phyloP scores from a whole-genome alignment of 2,888 invertebrate species.

The Andricus curvator region DNA sequence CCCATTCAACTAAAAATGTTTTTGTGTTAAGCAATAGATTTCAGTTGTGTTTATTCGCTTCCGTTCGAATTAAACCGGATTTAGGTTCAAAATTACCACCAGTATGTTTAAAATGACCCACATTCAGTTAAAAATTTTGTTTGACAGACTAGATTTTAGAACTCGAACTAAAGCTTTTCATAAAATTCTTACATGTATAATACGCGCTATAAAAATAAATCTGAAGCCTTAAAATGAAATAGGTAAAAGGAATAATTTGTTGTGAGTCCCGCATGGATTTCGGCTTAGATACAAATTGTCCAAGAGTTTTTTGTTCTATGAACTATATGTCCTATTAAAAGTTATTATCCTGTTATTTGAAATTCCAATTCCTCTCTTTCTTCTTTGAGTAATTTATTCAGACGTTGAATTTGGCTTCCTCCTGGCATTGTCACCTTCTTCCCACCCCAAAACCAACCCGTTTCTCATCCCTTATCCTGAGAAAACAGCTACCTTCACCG shows the following conservation, averaged over 20 bases:
- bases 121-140: no score
- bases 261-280: neutral
- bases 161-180: no score
- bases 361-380: conserved; percentile 6
- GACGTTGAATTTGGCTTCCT: conserved; percentile 7
- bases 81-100: no score
- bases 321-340: conserved; percentile 23
- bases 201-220: neutral
- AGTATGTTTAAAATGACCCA: no score
- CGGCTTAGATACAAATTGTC: conserved; percentile 9
- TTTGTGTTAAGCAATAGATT: no score
- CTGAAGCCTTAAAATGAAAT: neutral
- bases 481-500: conserved; percentile 24
- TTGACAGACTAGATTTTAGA: no score
- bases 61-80: no score
- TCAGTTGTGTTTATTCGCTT: no score
- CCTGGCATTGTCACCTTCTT: neutral
- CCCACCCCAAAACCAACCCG: neutral
- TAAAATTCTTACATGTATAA: no score
- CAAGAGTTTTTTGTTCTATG: conserved; percentile 21
- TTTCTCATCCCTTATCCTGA: conserved; percentile 2
- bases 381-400: conserved; percentile 4
- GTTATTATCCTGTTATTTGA: conserved; percentile 28
- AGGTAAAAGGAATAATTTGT: neutral
- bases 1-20: no score